Evolutionary conservation across 2,113 vertebrate genomes (phyloP).

Genomic region (Toxotes jaculatrix): DNA sequence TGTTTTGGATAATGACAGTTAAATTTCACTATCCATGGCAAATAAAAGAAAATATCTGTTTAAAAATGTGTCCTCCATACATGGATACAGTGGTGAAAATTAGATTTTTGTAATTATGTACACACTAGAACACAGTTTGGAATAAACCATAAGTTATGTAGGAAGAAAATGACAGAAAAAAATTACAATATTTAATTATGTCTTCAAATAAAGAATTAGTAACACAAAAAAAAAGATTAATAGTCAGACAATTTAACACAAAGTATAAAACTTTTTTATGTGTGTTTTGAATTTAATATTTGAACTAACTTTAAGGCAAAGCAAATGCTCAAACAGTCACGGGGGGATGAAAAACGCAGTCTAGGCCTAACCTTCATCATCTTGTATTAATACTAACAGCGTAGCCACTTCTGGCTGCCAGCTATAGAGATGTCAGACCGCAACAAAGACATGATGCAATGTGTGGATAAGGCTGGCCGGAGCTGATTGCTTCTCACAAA

Average conservation of each 20-base stretch:
- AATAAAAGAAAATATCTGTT: background rate
- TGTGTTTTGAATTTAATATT: background rate
- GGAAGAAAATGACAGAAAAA: too few species aligned
- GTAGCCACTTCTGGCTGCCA: background rate
- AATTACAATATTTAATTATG: too few species aligned
- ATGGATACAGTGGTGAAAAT: background rate
- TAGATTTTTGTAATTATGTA: too few species aligned
- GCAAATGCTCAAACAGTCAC: background rate
- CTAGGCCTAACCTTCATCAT: background rate
- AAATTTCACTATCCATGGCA: background rate
- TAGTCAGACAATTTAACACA: background rate
- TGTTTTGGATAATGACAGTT: background rate
- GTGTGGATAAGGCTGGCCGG: constrained; percentile 27
- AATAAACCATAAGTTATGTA: too few species aligned
- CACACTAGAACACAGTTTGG: too few species aligned
- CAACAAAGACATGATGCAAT: constrained; percentile 55
- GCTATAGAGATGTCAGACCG: constrained; percentile 23
- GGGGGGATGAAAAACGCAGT: too few species aligned
- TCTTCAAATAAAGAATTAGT: background rate
- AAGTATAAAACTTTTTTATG: background rate
- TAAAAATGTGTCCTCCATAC: background rate
- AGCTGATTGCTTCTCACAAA: constrained; percentile 24
- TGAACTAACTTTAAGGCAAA: background rate
- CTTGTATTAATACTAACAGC: constrained; percentile 3
- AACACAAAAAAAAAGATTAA: background rate